Evolutionary conservation across 2,113 vertebrate species (phyloP).

Genomic region (Platichthys stellatus): DNA sequence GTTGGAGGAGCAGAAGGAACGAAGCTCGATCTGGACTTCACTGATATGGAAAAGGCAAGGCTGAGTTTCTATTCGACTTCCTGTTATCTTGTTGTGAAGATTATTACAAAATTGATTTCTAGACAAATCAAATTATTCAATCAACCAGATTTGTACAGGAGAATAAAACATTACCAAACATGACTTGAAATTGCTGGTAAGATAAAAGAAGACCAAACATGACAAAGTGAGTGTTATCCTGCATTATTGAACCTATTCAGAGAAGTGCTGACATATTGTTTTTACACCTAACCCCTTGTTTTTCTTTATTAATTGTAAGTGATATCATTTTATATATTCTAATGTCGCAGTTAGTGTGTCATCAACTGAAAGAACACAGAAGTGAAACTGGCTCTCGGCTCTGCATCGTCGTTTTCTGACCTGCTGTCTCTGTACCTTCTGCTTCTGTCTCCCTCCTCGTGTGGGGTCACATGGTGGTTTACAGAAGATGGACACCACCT

Average conservation of each 20-base stretch:
- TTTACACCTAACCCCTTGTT: too few relatives aligned
- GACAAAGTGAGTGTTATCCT: too few relatives aligned
- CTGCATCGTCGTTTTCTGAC: not conserved
- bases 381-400: not conserved
- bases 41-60: conserved; percentile 95
- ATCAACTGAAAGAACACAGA: conserved; percentile 5
- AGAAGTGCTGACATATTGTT: too few relatives aligned
- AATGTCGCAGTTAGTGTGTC: not conserved
- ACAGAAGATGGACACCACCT: conserved; percentile 94
- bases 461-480: conserved; percentile 29
- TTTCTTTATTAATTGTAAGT: too few relatives aligned
- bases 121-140: too few relatives aligned
- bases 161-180: too few relatives aligned
- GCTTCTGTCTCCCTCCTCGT: not conserved
- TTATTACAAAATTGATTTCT: too few relatives aligned
- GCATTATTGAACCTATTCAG: too few relatives aligned
- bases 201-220: too few relatives aligned
- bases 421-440: not conserved
- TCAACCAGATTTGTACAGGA: too few relatives aligned
- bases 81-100: not conserved
- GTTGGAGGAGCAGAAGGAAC: conserved; percentile 96
- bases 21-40: conserved; percentile 96
- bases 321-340: too few relatives aligned
- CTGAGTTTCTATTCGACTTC: not conserved
- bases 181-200: too few relatives aligned